A percentile compares a stretch with the other conserved stretches of the same genome.
phyloP scores from a whole-genome alignment of 2,888 invertebrate genomes.

The Physocephala rufipes region DNA sequence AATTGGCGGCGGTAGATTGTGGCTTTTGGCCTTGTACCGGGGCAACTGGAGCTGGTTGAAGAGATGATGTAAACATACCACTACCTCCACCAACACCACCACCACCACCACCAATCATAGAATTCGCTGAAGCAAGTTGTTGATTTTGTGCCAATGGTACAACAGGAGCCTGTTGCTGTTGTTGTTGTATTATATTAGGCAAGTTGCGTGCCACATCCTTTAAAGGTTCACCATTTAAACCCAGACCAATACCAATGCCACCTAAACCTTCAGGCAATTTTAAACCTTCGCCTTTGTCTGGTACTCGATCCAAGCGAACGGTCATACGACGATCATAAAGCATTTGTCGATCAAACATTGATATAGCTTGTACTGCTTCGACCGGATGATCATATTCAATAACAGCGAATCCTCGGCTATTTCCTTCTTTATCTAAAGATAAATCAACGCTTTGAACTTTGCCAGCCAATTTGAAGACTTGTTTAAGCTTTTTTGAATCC shows the following conservation, averaged over 20 bases:
- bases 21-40: constrained; percentile 53
- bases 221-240: constrained; percentile 90
- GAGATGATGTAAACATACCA: constrained; percentile 50
- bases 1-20: constrained; percentile 36
- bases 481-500: constrained; percentile 90
- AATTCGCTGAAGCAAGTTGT: constrained; percentile 44
- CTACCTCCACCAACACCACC: constrained; percentile 49
- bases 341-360: constrained; percentile 96
- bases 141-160: constrained; percentile 38
- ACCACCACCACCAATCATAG: constrained; percentile 53
- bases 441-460: constrained; percentile 92
- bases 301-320: constrained; percentile 90
- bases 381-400: constrained; percentile 97
- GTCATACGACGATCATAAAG: constrained; percentile 92
- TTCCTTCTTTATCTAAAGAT: constrained; percentile 93
- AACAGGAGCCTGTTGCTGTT: constrained; percentile 53
- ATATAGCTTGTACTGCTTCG: constrained; percentile 95
- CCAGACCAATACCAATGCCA: constrained; percentile 92
- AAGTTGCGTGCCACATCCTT: constrained; percentile 84
- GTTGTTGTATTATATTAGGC: constrained; percentile 67
- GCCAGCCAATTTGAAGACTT: constrained; percentile 96
- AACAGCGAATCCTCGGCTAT: constrained; percentile 94
- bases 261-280: constrained; percentile 91
- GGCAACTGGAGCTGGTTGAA: constrained; percentile 63
- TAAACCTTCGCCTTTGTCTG: constrained; percentile 75